phyloP scores from a whole-genome alignment of 2,797 vertebrate genomes.

The Gambelia wislizenii region DNA sequence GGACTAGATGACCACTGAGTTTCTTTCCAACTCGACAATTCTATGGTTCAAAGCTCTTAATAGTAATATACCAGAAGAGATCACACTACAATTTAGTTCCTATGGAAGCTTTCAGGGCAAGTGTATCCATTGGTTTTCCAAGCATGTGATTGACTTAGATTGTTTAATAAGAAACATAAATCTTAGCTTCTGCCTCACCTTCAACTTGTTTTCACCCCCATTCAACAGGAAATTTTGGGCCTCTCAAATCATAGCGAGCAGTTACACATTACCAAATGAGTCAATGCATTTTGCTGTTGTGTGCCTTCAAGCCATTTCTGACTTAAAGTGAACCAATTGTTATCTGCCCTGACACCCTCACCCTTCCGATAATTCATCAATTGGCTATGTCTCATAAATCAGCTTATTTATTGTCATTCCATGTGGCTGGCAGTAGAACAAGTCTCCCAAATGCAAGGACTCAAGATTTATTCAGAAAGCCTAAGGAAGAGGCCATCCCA shows the following conservation, averaged over 20 bases:
- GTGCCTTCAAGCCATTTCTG: not conserved
- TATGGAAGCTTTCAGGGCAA: not conserved
- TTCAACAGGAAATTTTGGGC: not conserved
- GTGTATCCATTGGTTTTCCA: not conserved
- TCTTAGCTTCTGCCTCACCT: not conserved
- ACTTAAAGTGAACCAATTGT: not conserved
- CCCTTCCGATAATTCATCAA: too few species aligned
- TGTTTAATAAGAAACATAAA: too few species aligned
- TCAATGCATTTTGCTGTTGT: not conserved
- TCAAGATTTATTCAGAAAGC: too few species aligned
- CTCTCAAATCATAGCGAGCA: not conserved
- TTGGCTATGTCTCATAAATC: too few species aligned
- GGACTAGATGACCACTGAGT: too few species aligned
- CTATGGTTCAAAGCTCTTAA: not conserved
- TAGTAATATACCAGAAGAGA: not conserved
- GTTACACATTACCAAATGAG: not conserved
- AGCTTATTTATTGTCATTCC: too few species aligned
- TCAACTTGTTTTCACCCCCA: not conserved
- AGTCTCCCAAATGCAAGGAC: too few species aligned
- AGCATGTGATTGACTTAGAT: not conserved
- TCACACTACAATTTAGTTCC: not conserved
- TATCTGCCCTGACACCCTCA: too few species aligned
- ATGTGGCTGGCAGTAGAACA: too few species aligned
- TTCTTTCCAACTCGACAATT: too few species aligned
- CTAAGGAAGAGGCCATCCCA: too few species aligned